phyloP scores from a whole-genome alignment of 2,888 invertebrate genomes.

The Acleris emargana region DNA sequence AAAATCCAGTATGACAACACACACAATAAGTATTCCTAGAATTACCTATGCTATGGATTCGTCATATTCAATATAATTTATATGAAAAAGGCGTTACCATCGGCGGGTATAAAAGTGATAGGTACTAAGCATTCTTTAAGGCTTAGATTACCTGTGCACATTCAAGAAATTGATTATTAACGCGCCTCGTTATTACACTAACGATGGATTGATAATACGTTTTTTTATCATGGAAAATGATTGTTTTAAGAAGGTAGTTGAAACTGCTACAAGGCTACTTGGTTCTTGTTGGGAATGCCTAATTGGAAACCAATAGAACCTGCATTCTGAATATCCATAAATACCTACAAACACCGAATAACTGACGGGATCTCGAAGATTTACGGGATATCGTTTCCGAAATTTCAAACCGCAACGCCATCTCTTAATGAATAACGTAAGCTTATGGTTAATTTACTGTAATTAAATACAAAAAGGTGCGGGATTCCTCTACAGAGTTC shows the following conservation, averaged over 20 bases:
- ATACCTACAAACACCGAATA: too few relatives aligned
- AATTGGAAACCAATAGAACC: too few relatives aligned
- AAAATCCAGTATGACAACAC: neutral
- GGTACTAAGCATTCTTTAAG: constrained; percentile 1
- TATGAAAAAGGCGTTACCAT: neutral
- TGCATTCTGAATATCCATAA: too few relatives aligned
- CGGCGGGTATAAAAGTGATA: neutral
- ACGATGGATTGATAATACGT: neutral
- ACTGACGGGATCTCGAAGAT: too few relatives aligned
- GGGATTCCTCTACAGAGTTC: too few relatives aligned
- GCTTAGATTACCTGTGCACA: constrained; percentile 13
- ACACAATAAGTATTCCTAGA: neutral
- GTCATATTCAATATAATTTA: neutral
- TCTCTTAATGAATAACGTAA: neutral
- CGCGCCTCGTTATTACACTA: neutral
- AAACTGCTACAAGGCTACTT: too few relatives aligned
- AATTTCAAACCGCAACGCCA: neutral
- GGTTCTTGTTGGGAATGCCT: too few relatives aligned
- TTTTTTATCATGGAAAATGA: neutral
- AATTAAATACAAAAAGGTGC: too few relatives aligned
- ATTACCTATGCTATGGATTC: neutral
- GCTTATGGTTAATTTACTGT: too few relatives aligned
- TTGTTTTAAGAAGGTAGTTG: too few relatives aligned
- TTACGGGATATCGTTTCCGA: neutral
- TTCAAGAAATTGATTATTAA: constrained; percentile 3